Evolutionary conservation across 2,888 invertebrate genomes (phyloP).

Genomic region (Meghimatium bilineatum): DNA sequence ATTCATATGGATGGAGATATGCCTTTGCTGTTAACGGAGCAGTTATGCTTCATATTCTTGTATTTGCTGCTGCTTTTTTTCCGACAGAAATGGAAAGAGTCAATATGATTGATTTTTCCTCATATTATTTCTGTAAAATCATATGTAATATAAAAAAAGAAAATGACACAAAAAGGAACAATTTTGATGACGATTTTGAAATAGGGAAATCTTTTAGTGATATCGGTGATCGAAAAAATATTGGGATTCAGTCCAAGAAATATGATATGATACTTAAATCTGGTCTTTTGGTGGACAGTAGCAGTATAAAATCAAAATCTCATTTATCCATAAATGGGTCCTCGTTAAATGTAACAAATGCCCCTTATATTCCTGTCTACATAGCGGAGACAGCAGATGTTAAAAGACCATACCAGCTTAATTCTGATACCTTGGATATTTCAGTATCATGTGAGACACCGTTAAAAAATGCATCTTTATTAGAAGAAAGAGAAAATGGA

Average conservation of each 20-base stretch:
- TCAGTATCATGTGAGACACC: not conserved
- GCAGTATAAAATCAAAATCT: constrained; percentile 5
- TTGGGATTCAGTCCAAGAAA: constrained; percentile 9
- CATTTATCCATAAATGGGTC: not conserved
- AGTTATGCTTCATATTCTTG: constrained; percentile 40
- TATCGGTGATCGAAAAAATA: not conserved
- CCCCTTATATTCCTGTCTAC: constrained; percentile 14
- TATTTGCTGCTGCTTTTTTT: constrained; percentile 44
- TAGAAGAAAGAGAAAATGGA: constrained; percentile 14
- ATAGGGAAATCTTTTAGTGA: not conserved
- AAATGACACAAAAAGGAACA: not conserved
- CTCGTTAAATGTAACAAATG: not conserved
- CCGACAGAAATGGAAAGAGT: constrained; percentile 31
- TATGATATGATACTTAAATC: constrained; percentile 19
- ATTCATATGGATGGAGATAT: constrained; percentile 48
- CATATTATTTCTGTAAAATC: not conserved
- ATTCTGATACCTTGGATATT: not conserved
- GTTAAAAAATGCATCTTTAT: not conserved
- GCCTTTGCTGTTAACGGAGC: constrained; percentile 35
- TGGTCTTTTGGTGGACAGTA: constrained; percentile 15
- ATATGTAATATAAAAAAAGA: not conserved
- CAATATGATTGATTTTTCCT: constrained; percentile 17
- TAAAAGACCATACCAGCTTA: not conserved
- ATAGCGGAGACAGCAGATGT: constrained; percentile 2
- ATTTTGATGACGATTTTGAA: not conserved